Percentiles rank a stretch among this genome's conserved stretches.
Conservation (phyloP, 2,797 vertebrate species). For the Anguilla marmorata region DNA sequence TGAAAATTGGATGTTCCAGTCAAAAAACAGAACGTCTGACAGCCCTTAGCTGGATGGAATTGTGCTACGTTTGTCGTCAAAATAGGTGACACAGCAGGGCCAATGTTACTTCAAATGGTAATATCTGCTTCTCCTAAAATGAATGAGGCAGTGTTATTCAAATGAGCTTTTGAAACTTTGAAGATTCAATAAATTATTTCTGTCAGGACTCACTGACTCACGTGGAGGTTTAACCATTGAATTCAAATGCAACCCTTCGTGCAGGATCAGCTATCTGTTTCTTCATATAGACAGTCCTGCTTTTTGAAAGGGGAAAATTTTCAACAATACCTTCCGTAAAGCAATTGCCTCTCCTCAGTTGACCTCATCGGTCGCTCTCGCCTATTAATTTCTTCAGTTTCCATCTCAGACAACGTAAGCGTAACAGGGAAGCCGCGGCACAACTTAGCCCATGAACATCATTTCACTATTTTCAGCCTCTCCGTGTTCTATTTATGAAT, state of each 20-base stretch:
- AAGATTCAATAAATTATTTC: conserved; percentile 23
- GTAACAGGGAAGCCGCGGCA: not conserved
- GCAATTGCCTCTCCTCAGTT: conserved; percentile 1
- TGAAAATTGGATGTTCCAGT: no score
- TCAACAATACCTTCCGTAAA: not conserved
- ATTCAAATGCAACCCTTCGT: not conserved
- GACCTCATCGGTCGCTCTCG: not conserved
- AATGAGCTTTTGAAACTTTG: not conserved
- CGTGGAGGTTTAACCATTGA: not conserved
- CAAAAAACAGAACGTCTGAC: no score
- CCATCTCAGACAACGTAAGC: not conserved
- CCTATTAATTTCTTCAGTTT: not conserved
- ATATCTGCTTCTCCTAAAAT: not conserved
- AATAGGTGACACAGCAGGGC: not conserved
- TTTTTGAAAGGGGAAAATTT: not conserved
- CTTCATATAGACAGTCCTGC: no score
- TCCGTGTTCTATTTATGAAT: not conserved
- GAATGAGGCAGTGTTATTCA: not conserved
- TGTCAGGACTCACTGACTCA: not conserved
- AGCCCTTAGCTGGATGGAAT: no score
- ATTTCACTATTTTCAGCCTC: not conserved
- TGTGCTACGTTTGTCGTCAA: not conserved
- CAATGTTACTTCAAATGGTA: not conserved
- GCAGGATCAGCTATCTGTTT: not conserved
- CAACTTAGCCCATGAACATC: not conserved